These are phyloP conservation scores for Periparus ater DNA, from an alignment of 2,797 vertebrate species.

Conservation along the genomic window DNA sequence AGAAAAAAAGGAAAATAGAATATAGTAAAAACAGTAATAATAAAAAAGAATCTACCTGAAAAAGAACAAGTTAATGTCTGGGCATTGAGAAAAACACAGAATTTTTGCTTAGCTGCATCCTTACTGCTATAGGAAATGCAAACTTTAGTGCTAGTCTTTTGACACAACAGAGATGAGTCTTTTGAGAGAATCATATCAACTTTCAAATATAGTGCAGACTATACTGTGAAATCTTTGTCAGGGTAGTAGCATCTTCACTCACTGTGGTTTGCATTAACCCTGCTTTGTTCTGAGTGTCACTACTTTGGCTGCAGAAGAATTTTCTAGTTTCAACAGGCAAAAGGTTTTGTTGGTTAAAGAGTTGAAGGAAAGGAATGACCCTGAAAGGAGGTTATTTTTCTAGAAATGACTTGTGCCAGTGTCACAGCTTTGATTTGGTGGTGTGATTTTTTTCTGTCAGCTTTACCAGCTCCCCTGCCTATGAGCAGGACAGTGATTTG, in stretches of 20 bases:
- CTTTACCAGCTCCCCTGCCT: neutral
- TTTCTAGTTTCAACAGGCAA: neutral
- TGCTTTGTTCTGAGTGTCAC: neutral
- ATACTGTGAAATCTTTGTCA: neutral
- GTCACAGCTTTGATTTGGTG: neutral
- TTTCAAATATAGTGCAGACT: neutral
- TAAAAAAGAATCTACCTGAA: too few relatives aligned
- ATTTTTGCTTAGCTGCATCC: neutral
- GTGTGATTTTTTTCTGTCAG: neutral
- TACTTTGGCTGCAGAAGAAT: neutral
- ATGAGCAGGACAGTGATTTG: neutral
- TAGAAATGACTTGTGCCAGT: neutral
- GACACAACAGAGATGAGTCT: neutral
- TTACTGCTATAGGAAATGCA: neutral
- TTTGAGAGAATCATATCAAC: neutral
- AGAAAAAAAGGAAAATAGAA: neutral
- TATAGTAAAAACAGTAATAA: neutral
- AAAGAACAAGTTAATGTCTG: neutral
- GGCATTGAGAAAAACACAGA: neutral
- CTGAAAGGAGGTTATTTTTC: neutral
- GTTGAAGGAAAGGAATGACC: neutral
- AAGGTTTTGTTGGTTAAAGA: neutral
- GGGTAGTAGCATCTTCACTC: neutral
- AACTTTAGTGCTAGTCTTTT: neutral
- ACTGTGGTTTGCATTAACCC: neutral